phyloP scores from a whole-genome alignment of 2,888 invertebrate genomes.

The Aplocera efformata region DNA sequence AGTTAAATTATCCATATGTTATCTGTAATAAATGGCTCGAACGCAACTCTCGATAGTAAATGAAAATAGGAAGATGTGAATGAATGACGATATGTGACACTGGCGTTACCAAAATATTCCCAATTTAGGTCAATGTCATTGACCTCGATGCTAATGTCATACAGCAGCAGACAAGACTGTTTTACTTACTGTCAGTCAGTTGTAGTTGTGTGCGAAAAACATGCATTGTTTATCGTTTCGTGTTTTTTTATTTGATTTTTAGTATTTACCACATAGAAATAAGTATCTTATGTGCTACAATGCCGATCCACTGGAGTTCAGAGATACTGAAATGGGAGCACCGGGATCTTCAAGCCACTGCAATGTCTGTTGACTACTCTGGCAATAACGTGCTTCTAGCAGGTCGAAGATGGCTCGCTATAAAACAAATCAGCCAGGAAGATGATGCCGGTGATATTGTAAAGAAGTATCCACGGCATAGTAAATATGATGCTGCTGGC shows the following conservation, averaged over 20 bases:
- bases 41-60: too few relatives aligned
- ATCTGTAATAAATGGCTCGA: too few relatives aligned
- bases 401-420: conserved; percentile 89
- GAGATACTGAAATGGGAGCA: conserved; percentile 85
- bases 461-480: conserved; percentile 90
- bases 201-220: too few relatives aligned
- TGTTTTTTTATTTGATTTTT: background rate
- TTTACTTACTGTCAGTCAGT: too few relatives aligned
- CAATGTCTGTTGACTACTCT: conserved; percentile 94
- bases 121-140: too few relatives aligned
- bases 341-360: conserved; percentile 93
- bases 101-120: too few relatives aligned
- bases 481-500: conserved; percentile 95
- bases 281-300: conserved; percentile 21
- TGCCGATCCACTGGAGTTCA: conserved; percentile 77
- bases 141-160: too few relatives aligned
- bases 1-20: too few relatives aligned
- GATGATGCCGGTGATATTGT: conserved; percentile 84
- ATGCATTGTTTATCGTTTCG: too few relatives aligned
- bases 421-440: conserved; percentile 86
- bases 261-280: background rate
- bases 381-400: conserved; percentile 93
- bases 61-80: too few relatives aligned
- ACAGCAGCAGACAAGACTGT: too few relatives aligned
- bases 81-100: too few relatives aligned